Percentiles rank a stretch among this genome's conserved stretches.
These are phyloP conservation scores for Tenebrosternarchus preto DNA, from an alignment of 2,113 vertebrate species.

Conservation along the genomic window DNA sequence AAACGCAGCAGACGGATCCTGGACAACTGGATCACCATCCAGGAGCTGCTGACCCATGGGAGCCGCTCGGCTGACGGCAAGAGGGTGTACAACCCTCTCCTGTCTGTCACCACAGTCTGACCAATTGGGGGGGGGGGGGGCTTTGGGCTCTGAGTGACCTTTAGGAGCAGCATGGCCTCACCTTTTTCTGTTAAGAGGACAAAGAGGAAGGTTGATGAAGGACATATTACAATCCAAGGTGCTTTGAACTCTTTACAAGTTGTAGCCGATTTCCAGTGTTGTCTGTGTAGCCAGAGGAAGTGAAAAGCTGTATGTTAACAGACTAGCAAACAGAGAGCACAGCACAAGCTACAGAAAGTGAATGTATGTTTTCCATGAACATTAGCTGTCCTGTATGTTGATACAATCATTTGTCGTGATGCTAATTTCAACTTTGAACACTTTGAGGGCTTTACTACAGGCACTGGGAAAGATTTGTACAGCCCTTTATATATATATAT, in stretches of 20 bases:
- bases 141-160: not conserved
- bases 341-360: not conserved
- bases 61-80: conserved; percentile 78
- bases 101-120: conserved; percentile 85
- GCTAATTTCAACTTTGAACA: not conserved
- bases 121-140: conserved; percentile 29
- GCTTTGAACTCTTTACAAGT: too few relatives aligned
- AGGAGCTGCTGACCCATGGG: conserved; percentile 86
- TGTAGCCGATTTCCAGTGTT: not conserved
- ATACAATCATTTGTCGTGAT: not conserved
- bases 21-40: conserved; percentile 89
- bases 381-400: not conserved
- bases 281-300: too few relatives aligned
- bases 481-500: not conserved
- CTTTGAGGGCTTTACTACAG: not conserved
- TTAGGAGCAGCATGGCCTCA: too few relatives aligned
- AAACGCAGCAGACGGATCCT: conserved; percentile 81
- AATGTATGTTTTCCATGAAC: conserved; percentile 30
- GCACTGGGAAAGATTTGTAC: not conserved
- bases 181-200: not conserved
- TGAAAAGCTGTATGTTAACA: not conserved
- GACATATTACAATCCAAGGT: too few relatives aligned
- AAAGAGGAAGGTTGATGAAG: too few relatives aligned
- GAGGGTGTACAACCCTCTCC: conserved; percentile 81
- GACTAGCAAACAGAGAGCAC: not conserved